Evolutionary conservation across 2,113 vertebrate genomes (phyloP).

Genomic region (Eptatretus burgeri): DNA sequence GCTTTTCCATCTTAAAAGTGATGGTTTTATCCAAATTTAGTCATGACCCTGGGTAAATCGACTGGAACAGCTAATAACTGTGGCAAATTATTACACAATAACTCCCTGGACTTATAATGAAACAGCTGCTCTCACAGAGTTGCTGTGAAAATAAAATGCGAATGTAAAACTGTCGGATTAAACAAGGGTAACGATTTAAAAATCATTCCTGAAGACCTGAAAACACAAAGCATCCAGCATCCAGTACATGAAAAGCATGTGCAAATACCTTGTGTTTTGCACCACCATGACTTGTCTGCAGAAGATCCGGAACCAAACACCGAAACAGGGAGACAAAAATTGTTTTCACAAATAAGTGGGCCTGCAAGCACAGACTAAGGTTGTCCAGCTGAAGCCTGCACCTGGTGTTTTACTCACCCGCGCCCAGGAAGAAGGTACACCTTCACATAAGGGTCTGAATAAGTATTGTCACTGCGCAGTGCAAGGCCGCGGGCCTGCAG

Average conservation of each 20-base stretch:
- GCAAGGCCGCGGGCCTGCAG: constrained; percentile 84
- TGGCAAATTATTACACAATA: no score
- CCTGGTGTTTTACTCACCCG: constrained; percentile 36
- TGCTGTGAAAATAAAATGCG: no score
- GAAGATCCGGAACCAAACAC: constrained; percentile 21
- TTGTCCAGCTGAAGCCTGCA: not conserved
- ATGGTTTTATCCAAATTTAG: no score
- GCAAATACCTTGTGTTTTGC: constrained; percentile 73
- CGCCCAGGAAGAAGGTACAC: constrained; percentile 92
- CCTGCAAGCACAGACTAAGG: constrained; percentile 2
- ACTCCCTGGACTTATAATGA: no score
- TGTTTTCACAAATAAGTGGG: not conserved
- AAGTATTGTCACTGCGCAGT: constrained; percentile 66
- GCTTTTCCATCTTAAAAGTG: no score
- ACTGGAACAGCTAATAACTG: no score
- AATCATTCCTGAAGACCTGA: no score
- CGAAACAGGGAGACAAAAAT: constrained; percentile 26
- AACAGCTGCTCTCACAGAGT: no score
- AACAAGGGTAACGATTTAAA: not conserved
- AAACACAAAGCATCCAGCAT: no score
- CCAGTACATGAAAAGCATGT: no score
- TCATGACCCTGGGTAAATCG: no score
- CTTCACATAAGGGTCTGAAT: constrained; percentile 92
- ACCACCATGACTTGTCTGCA: constrained; percentile 99
- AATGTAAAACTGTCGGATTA: no score